phyloP scores from a whole-genome alignment of 2,113 vertebrate genomes.

The Atractosteus spatula region DNA sequence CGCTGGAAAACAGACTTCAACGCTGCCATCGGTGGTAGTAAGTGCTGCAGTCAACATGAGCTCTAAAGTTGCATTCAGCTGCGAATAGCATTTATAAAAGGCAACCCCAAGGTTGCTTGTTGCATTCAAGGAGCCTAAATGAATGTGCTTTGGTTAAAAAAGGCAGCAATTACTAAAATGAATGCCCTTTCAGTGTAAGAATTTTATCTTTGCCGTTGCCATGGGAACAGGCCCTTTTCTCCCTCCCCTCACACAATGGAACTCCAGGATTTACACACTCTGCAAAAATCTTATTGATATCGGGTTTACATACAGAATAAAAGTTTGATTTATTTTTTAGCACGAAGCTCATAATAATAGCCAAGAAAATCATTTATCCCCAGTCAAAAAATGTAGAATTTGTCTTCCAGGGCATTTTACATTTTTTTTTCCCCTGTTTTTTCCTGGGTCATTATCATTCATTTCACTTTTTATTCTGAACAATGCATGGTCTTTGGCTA shows the following conservation, averaged over 20 bases:
- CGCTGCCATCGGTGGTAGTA: constrained; percentile 15
- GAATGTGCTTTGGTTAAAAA: constrained; percentile 68
- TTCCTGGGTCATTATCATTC: too few relatives aligned
- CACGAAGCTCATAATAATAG: constrained; percentile 2
- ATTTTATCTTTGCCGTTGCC: constrained; percentile 80
- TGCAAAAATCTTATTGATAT: constrained; percentile 51
- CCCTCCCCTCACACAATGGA: constrained; percentile 64
- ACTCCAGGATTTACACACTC: constrained; percentile 62
- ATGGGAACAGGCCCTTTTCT: constrained; percentile 70
- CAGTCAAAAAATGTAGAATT: too few relatives aligned
- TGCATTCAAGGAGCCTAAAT: constrained; percentile 58
- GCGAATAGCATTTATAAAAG: constrained; percentile 23
- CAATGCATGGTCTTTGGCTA: too few relatives aligned
- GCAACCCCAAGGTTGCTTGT: constrained; percentile 58
- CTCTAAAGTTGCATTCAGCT: constrained; percentile 33
- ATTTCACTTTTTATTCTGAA: too few relatives aligned
- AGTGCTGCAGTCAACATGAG: constrained; percentile 15
- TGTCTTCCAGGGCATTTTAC: too few relatives aligned
- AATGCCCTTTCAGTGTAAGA: constrained; percentile 77
- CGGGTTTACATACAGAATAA: constrained; percentile 38
- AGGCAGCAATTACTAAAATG: constrained; percentile 76
- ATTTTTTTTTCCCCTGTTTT: too few relatives aligned
- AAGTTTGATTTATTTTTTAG: constrained; percentile 27
- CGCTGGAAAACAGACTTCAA: constrained; percentile 5
- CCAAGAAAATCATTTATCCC: too few relatives aligned